A percentile compares a stretch with the other conserved stretches of the same genome.
Evolutionary conservation across 1,140 invertebrate species (phyloP).

Genomic region (Drosophila watanabei): DNA sequence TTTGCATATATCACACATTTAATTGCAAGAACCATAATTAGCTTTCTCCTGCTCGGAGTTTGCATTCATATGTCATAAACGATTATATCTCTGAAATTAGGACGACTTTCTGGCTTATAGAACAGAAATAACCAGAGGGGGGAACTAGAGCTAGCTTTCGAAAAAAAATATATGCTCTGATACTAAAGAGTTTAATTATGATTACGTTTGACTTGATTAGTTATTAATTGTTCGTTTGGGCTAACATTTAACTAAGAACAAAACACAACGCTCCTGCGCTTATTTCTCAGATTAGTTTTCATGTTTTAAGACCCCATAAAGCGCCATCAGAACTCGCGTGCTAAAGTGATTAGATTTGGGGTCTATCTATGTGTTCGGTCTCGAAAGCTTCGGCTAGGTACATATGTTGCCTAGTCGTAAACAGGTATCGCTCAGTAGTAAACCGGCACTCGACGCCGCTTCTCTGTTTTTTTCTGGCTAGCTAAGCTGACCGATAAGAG

Average conservation of each 20-base stretch:
- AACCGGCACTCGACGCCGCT: constrained; percentile 6
- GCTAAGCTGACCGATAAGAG: constrained; percentile 50
- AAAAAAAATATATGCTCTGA: constrained; percentile 19
- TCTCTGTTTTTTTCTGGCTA: background rate
- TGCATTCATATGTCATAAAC: no score
- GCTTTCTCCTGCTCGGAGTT: no score
- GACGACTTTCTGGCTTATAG: no score
- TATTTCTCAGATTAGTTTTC: background rate
- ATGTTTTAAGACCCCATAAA: constrained; percentile 1
- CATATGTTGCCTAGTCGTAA: constrained; percentile 34
- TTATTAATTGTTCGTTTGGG: background rate
- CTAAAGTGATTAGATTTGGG: constrained; percentile 22
- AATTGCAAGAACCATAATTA: no score
- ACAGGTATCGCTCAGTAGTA: constrained; percentile 45
- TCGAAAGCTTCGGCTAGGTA: constrained; percentile 16
- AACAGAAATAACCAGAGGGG: no score
- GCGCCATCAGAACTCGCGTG: constrained; percentile 11
- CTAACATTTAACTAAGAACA: no score
- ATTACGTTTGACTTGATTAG: background rate
- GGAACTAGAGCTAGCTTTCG: no score
- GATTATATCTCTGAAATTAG: no score
- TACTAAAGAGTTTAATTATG: background rate
- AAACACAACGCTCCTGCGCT: background rate
- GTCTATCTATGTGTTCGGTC: background rate
- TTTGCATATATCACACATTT: no score